Evolutionary conservation across 2,113 vertebrate species (phyloP), one percentile per base, ranked within the genome.

Genomic region (Anthoscopus minutus): DNA sequence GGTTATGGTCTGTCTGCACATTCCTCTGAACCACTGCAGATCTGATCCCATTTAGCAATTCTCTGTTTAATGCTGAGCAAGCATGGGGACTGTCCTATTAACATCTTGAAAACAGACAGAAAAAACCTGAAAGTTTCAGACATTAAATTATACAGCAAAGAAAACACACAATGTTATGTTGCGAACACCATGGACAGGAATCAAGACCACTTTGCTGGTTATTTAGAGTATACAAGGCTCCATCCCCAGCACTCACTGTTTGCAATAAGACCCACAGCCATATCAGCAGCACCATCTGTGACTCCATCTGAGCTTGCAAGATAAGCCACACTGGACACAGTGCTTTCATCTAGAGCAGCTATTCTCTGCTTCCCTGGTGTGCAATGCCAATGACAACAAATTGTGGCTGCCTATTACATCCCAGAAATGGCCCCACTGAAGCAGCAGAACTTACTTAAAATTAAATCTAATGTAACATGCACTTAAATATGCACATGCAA

Each of bases 201-300:
- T 13, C 30, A 78, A 66, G 60, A 47, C 10, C 33, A 48, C 53
- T 62, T 45, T 57, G 47, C 28, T 67, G 86, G 24, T 64, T 81
- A 79, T 79, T 92, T 56, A 74, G 45, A 18, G 14, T 33, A 15
- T 16, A 22, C 17, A 31, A 65, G 37, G 51, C 57, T 69, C 56
- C 25, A 48, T 33, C 21, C 27, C 28, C 65, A 45, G 48, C 1
- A 7, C 56, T 64, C 7, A 0, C 28, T 33, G 54, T 30, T 37
- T 65, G 76, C 62, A 38, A 0, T 21, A 77, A 83, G 76, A 88
- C 58, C 79, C 58, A 37, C 4, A 58, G 66, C 50, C 27, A 0
- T 44, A 82, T 61, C 81, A 85, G 72, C 83, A 91, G 90, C 88
- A 77, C 80, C 93, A 88, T 93, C 85, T 93, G 76, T 7, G 5